Percentiles rank a stretch among this genome's conserved stretches.
Conservation (phyloP, 2,113 vertebrate genomes). For the Nymphicus hollandicus region DNA sequence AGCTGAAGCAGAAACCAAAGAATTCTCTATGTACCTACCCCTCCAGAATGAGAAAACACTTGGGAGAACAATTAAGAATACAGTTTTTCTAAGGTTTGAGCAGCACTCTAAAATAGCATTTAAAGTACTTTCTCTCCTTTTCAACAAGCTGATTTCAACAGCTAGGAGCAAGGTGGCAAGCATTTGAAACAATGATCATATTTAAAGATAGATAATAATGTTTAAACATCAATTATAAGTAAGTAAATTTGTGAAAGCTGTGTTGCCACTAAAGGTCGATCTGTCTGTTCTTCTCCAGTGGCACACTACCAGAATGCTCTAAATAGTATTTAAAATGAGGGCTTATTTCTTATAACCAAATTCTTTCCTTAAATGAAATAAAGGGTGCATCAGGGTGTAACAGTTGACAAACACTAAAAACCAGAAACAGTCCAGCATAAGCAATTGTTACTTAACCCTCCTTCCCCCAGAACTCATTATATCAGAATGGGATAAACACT, state of each 20-base stretch:
- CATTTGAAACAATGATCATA: not conserved
- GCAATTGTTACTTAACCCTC: not conserved
- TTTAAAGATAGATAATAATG: not conserved
- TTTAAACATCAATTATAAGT: not conserved
- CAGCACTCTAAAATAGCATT: not conserved
- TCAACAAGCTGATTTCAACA: not conserved
- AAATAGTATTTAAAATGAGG: not conserved
- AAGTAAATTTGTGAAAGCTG: not conserved
- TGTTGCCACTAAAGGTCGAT: slow-evolving; percentile 14
- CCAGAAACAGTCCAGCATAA: not conserved
- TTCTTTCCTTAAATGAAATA: not conserved
- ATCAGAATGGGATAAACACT: not conserved
- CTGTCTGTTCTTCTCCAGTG: not conserved
- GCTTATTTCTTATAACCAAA: not conserved
- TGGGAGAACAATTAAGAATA: not conserved
- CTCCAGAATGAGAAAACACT: slow-evolving; percentile 60
- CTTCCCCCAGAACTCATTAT: not conserved
- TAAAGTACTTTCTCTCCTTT: not conserved
- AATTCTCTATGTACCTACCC: slow-evolving; percentile 63
- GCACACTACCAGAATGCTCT: not conserved
- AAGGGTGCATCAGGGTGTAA: not conserved
- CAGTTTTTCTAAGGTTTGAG: not conserved
- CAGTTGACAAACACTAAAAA: not conserved
- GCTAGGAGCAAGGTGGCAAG: not conserved
- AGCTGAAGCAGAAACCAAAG: slow-evolving; percentile 59